These are phyloP conservation scores for Tinea pellionella DNA, from an alignment of 2,888 invertebrate species.

Conservation along the genomic window DNA sequence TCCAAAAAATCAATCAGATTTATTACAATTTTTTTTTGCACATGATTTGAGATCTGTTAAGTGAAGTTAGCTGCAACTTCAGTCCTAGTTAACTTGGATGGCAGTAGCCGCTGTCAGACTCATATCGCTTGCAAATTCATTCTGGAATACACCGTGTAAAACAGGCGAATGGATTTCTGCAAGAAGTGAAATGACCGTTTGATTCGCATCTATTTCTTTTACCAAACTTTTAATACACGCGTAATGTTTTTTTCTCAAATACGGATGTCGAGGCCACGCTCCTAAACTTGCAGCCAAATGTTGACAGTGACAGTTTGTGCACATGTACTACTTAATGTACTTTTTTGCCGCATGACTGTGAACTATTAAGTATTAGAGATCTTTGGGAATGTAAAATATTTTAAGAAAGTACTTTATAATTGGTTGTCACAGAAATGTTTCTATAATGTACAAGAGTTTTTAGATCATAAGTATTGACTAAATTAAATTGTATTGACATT, in stretches of 20 bases:
- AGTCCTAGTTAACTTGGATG: no score
- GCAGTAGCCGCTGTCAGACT: neutral
- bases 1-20: no score
- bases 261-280: neutral
- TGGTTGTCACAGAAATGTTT: no score
- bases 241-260: neutral
- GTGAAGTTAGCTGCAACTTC: no score
- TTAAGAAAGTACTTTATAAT: no score
- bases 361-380: conserved; percentile 6
- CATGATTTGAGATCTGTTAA: no score
- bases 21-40: no score
- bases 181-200: neutral
- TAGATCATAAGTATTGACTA: no score
- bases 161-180: neutral
- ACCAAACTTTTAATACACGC: neutral
- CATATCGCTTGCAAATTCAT: neutral
- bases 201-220: neutral
- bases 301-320: conserved; percentile 10
- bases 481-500: no score
- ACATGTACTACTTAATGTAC: conserved; percentile 7
- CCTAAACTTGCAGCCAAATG: conserved; percentile 2
- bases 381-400: no score
- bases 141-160: neutral
- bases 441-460: no score
- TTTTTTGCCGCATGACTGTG: neutral